Evolutionary conservation across 2,797 vertebrate species (phyloP).

Genomic region (Sebastes umbrosus): DNA sequence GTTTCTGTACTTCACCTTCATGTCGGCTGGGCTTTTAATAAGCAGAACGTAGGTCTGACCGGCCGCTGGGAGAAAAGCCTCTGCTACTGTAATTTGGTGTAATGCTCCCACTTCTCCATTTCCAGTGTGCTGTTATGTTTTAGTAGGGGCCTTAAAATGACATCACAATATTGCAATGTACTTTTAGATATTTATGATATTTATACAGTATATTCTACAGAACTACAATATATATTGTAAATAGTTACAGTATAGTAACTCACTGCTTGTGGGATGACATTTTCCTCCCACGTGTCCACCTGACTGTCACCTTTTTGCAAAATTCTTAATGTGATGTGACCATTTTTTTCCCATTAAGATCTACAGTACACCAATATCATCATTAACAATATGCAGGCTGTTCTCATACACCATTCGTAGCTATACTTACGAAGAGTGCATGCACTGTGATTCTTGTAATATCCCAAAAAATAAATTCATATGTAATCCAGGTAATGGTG

Average conservation of each 20-base stretch:
- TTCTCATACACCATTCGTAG: no score
- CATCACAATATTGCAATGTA: no score
- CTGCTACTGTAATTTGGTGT: slow-evolving; percentile 6
- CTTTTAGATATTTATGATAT: background rate
- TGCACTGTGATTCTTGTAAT: no score
- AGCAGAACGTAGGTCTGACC: slow-evolving; percentile 10
- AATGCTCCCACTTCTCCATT: slow-evolving; percentile 5
- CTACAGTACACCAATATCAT: no score
- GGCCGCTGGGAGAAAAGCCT: background rate
- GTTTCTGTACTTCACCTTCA: slow-evolving; percentile 48
- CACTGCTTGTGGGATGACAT: background rate
- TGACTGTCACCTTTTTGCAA: background rate
- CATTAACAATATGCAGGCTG: no score
- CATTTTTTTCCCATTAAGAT: background rate
- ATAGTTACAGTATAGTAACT: background rate
- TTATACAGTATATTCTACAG: background rate
- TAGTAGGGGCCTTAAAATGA: no score
- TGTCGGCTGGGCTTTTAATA: slow-evolving; percentile 44
- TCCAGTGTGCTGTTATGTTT: background rate
- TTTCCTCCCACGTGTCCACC: background rate
- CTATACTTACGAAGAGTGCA: no score
- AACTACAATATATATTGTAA: no score
- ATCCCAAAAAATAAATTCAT: no score
- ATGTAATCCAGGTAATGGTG: no score
- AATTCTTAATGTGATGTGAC: background rate